Evolutionary conservation across 2,797 vertebrate genomes (phyloP).

Genomic region (Syndactyla subalaris): DNA sequence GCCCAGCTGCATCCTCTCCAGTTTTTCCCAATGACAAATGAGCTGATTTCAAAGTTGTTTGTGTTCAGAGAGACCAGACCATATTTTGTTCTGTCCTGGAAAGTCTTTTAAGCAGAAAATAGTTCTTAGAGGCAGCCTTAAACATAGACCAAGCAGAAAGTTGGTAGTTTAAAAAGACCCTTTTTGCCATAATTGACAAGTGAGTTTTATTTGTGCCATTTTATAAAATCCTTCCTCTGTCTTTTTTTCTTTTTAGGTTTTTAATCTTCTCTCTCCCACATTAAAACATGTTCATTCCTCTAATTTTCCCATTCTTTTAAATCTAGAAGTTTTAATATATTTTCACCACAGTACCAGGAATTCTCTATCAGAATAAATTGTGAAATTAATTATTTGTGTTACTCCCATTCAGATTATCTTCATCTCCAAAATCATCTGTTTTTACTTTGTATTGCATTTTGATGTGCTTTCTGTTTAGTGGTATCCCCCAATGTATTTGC

Average conservation of each 20-base stretch:
- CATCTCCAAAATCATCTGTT: background rate
- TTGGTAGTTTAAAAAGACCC: background rate
- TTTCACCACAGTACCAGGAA: background rate
- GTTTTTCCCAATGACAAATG: conserved; percentile 33
- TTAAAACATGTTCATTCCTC: background rate
- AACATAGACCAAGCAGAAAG: background rate
- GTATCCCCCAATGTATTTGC: background rate
- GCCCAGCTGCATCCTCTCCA: conserved; percentile 45
- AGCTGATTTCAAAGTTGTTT: conserved; percentile 32
- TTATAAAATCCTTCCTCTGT: background rate
- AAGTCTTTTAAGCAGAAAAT: background rate
- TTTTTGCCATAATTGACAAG: background rate
- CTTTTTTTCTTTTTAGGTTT: background rate
- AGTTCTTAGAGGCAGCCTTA: background rate
- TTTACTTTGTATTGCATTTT: background rate
- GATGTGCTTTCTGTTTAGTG: background rate
- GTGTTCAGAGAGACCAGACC: background rate
- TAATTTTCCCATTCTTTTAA: background rate
- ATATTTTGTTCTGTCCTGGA: background rate
- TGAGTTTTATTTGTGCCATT: background rate
- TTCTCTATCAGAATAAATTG: background rate
- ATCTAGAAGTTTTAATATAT: background rate
- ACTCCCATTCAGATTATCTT: background rate
- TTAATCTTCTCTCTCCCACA: background rate
- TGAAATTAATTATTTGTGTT: background rate